A percentile compares a stretch with the other conserved stretches of the same genome.
These are phyloP conservation scores for Drosophila lacicola DNA, from an alignment of 2,888 invertebrate species.

Conservation along the genomic window DNA sequence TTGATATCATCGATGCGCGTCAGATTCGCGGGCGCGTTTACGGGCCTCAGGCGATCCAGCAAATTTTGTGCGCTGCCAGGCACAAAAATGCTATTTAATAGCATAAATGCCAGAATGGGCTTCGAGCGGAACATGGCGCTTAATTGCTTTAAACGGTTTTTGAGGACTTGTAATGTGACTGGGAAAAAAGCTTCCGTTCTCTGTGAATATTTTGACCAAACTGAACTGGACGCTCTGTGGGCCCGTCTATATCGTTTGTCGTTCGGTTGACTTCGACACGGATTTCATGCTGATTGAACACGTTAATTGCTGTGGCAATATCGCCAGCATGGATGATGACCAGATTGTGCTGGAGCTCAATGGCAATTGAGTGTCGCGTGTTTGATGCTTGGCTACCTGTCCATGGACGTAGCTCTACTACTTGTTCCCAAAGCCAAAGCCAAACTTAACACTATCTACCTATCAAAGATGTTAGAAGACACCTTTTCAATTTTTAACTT, in stretches of 20 bases:
- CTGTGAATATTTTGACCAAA: conserved; percentile 43
- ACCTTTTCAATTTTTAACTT: no score
- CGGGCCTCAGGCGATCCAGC: conserved; percentile 75
- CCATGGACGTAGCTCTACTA: conserved; percentile 59
- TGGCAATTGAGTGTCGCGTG: conserved; percentile 76
- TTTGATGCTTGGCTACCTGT: conserved; percentile 67
- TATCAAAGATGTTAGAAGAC: no score
- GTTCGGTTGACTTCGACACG: conserved; percentile 78
- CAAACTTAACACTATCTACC: no score
- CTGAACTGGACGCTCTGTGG: conserved; percentile 48
- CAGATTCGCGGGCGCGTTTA: conserved; percentile 47
- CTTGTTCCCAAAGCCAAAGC: not conserved
- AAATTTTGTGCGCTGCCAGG: conserved; percentile 77
- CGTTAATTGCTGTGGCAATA: conserved; percentile 76
- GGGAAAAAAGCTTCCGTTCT: conserved; percentile 32
- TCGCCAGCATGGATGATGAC: conserved; percentile 51
- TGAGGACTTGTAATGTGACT: not conserved
- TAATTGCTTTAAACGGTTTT: conserved; percentile 21
- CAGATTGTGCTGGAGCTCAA: conserved; percentile 52
- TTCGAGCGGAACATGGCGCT: conserved; percentile 51
- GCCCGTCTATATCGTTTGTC: conserved; percentile 39
- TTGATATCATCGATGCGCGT: conserved; percentile 77
- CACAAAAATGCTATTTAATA: conserved; percentile 60
- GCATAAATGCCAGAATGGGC: conserved; percentile 46
- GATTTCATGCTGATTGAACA: conserved; percentile 84